phyloP scores from a whole-genome alignment of 2,113 vertebrate genomes.

The Hypocryptadius cinnamomeus region DNA sequence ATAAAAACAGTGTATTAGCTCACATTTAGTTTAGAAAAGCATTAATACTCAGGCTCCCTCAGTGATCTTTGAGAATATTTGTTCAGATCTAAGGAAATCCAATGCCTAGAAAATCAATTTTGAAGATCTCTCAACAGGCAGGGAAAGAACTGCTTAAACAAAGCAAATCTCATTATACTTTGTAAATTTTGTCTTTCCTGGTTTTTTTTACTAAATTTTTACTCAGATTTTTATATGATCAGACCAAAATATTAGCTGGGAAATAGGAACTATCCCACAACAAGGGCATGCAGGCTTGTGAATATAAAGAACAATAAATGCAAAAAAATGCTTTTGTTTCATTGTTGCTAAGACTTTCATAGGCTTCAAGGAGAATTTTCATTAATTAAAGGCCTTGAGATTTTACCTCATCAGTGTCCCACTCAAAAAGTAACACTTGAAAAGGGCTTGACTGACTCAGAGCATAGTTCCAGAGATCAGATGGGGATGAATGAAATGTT shows the following conservation, averaged over 20 bases:
- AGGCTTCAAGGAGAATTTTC: background rate
- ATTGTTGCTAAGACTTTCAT: background rate
- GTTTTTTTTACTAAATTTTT: background rate
- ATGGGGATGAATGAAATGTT: background rate
- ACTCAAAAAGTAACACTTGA: background rate
- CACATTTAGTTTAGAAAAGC: background rate
- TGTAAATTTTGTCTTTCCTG: background rate
- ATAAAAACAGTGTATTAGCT: background rate
- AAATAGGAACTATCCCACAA: background rate
- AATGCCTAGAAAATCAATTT: background rate
- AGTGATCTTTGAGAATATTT: background rate
- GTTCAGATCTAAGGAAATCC: background rate
- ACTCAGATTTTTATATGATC: background rate
- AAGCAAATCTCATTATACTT: background rate
- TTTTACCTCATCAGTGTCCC: background rate
- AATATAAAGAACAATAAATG: background rate
- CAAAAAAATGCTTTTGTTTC: background rate
- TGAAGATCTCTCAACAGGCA: background rate
- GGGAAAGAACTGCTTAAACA: background rate
- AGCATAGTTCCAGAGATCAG: background rate
- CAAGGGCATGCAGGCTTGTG: background rate
- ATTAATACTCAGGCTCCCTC: background rate
- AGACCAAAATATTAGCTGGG: background rate
- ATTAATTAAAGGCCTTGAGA: background rate
- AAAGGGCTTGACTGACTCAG: background rate